phyloP scores from a whole-genome alignment of 2,888 invertebrate genomes.

The Brachylomia viminalis region DNA sequence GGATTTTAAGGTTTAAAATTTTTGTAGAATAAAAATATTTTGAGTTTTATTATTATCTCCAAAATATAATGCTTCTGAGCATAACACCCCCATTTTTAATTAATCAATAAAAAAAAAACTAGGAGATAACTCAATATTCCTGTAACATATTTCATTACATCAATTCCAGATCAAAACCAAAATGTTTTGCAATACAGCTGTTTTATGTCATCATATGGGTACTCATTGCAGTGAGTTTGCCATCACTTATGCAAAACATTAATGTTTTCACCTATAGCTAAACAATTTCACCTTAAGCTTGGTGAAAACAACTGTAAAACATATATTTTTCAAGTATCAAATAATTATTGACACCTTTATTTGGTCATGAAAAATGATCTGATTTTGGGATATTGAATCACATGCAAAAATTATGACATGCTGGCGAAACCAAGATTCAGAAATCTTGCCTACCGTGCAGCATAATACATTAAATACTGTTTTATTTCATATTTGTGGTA shows the following conservation, averaged over 20 bases:
- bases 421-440: not conserved
- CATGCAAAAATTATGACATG: not conserved
- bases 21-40: not conserved
- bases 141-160: not conserved
- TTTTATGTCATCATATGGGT: slow-evolving; percentile 49
- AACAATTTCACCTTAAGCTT: not conserved
- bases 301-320: not conserved
- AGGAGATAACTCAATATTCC: not conserved
- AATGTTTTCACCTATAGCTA: not conserved
- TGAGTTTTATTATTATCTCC: not conserved
- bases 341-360: slow-evolving; percentile 55
- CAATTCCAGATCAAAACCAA: not conserved
- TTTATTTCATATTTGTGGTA: slow-evolving; percentile 16
- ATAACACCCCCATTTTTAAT: not conserved
- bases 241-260: slow-evolving; percentile 11
- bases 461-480: not conserved
- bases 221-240: slow-evolving; percentile 30
- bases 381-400: slow-evolving; percentile 27
- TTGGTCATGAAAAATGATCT: slow-evolving; percentile 72
- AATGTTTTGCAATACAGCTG: slow-evolving; percentile 58
- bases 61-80: not conserved
- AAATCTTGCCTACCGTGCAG: not conserved
- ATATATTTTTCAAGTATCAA: slow-evolving; percentile 25
- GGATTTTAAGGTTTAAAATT: not conserved
- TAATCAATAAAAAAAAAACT: not conserved